These are phyloP conservation scores for Drosophila miranda DNA, from an alignment of 1,140 invertebrate genomes.

Conservation along the genomic window DNA sequence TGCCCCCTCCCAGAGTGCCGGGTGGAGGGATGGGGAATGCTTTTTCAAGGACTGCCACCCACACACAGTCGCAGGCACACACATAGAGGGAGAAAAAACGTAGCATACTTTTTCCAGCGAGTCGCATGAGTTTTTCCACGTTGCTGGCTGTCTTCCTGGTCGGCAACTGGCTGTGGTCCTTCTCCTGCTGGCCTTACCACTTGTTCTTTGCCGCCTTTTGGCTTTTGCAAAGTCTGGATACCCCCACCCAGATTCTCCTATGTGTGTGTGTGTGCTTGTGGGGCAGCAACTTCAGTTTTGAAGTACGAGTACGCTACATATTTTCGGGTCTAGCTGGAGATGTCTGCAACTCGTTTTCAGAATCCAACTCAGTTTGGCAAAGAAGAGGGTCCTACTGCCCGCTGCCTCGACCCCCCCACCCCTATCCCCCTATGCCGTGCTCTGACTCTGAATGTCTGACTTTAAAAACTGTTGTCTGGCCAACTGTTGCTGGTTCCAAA, in stretches of 20 bases:
- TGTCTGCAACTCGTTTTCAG: slow-evolving; percentile 53
- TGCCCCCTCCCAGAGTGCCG: slow-evolving; percentile 2
- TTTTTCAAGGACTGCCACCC: slow-evolving; percentile 70
- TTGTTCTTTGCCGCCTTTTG: slow-evolving; percentile 53
- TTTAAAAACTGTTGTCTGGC: slow-evolving; percentile 52
- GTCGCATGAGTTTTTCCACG: slow-evolving; percentile 72
- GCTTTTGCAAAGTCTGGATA: too few species aligned
- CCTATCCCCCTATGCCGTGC: not conserved
- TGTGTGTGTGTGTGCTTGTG: slow-evolving; percentile 27
- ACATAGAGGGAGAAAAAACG: slow-evolving; percentile 52
- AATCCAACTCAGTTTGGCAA: too few species aligned
- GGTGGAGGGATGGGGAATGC: slow-evolving; percentile 48
- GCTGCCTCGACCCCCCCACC: slow-evolving; percentile 2
- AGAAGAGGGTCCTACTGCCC: too few species aligned
- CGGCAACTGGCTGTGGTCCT: slow-evolving; percentile 33
- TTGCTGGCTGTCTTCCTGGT: slow-evolving; percentile 46
- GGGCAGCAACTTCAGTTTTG: slow-evolving; percentile 58
- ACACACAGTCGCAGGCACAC: slow-evolving; percentile 23
- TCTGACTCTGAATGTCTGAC: too few species aligned
- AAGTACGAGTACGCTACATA: slow-evolving; percentile 78
- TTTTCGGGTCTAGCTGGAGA: slow-evolving; percentile 71
- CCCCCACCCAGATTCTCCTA: not conserved
- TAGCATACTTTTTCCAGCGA: slow-evolving; percentile 79
- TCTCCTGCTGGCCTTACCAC: slow-evolving; percentile 15
- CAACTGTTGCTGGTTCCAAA: slow-evolving; percentile 63